A percentile compares a stretch with the other conserved stretches of the same genome.
Conservation (phyloP, 2,113 vertebrate genomes). For the Embiotoca jacksoni region DNA sequence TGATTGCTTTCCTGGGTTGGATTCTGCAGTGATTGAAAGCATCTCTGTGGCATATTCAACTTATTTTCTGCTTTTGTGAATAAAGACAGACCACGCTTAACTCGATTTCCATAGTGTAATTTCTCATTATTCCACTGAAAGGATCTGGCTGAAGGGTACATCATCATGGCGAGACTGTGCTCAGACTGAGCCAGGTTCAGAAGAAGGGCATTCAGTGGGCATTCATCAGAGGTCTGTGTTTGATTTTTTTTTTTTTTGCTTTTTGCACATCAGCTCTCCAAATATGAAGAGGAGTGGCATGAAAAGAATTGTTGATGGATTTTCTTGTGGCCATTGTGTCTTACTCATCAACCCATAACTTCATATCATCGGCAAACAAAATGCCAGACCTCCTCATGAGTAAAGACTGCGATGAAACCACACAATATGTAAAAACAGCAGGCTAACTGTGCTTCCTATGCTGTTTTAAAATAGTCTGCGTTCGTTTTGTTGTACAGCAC, state of each 20-base stretch:
- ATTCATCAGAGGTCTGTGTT: not conserved
- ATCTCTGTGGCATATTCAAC: constrained; percentile 3
- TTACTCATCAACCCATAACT: not conserved
- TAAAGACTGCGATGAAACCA: not conserved
- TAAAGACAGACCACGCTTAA: not conserved
- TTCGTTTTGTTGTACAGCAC: not conserved
- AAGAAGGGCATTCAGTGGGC: no score
- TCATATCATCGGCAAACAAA: constrained; percentile 12
- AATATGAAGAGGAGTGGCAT: not conserved
- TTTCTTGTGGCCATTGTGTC: constrained; percentile 6
- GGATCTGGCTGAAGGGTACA: constrained; percentile 1
- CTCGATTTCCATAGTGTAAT: constrained; percentile 7
- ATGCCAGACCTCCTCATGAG: not conserved
- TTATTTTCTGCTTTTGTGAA: constrained; percentile 30
- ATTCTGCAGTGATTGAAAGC: constrained; percentile 5
- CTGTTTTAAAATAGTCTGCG: not conserved
- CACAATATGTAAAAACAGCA: not conserved
- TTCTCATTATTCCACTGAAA: constrained; percentile 2
- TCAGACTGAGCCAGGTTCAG: constrained; percentile 2
- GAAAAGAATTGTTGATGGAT: not conserved
- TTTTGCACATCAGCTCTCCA: not conserved
- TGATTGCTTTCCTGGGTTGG: not conserved
- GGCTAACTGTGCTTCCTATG: not conserved
- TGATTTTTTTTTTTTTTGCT: not conserved
- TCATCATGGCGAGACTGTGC: not conserved